Evolutionary conservation across 2,888 invertebrate species (phyloP).

Genomic region (Megamerina dolium): DNA sequence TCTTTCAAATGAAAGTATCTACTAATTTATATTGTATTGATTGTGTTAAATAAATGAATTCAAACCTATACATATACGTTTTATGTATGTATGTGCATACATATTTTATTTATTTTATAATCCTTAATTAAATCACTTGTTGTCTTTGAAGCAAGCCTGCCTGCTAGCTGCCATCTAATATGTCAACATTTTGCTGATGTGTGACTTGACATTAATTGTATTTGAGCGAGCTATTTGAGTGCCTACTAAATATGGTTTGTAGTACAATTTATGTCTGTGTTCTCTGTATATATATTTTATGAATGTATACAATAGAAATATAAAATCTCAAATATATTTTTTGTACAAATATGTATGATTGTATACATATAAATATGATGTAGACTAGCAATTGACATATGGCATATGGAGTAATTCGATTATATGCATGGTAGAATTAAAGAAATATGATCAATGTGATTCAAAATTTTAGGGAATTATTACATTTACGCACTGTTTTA

Average conservation of each 20-base stretch:
- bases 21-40: no score
- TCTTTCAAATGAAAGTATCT: no score
- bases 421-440: no score
- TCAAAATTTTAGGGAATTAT: no score
- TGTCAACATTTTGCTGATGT: background rate
- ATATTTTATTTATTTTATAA: background rate
- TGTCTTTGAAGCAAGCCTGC: background rate
- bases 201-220: background rate
- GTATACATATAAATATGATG: background rate
- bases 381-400: no score
- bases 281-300: no score
- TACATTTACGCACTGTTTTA: no score
- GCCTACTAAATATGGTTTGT: constrained; percentile 1
- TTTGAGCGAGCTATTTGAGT: background rate
- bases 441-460: no score
- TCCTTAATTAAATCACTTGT: background rate
- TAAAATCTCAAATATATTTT: background rate
- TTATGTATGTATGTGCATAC: background rate
- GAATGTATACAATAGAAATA: background rate
- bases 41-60: no score
- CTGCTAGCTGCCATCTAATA: background rate
- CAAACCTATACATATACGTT: no score
- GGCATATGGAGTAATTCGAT: no score
- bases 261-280: no score
- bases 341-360: background rate